Percentiles rank a stretch among this genome's conserved stretches.
phyloP scores from a whole-genome alignment of 2,888 invertebrate genomes.

The Drosophila peninsularis region DNA sequence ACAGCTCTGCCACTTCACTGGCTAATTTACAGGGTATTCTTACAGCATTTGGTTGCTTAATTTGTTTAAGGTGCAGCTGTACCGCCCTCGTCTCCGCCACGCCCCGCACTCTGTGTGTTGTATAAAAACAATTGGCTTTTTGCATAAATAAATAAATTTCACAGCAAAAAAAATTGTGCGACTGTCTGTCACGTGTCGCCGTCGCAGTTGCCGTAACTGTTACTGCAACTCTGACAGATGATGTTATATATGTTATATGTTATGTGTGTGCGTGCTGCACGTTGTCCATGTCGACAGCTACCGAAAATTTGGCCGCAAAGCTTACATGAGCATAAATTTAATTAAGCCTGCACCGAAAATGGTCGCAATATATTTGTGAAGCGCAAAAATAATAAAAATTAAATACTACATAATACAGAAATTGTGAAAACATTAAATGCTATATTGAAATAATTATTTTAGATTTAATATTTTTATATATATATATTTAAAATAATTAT shows the following conservation, averaged over 20 bases:
- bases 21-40: slow-evolving; percentile 12
- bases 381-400: not conserved
- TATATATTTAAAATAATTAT: not conserved
- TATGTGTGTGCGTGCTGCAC: not conserved
- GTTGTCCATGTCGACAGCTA: slow-evolving; percentile 16
- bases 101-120: not conserved
- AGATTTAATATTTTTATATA: not conserved
- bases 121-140: slow-evolving; percentile 61
- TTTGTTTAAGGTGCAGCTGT: slow-evolving; percentile 10
- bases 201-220: slow-evolving; percentile 29
- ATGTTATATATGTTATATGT: slow-evolving; percentile 30
- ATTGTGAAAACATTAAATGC: not conserved
- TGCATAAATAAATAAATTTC: slow-evolving; percentile 57
- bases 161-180: not conserved
- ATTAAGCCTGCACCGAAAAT: slow-evolving; percentile 21
- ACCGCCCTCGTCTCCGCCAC: not conserved
- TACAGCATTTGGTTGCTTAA: slow-evolving; percentile 24
- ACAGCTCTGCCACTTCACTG: not conserved
- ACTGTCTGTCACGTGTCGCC: slow-evolving; percentile 47
- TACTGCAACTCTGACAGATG: slow-evolving; percentile 47
- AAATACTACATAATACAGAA: not conserved
- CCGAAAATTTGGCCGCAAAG: slow-evolving; percentile 20
- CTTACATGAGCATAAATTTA: slow-evolving; percentile 32
- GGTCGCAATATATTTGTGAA: not conserved
- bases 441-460: not conserved